A percentile compares a stretch with the other conserved stretches of the same genome.
phyloP scores from a whole-genome alignment of 1,140 invertebrate genomes.

The Drosophila baimaii region DNA sequence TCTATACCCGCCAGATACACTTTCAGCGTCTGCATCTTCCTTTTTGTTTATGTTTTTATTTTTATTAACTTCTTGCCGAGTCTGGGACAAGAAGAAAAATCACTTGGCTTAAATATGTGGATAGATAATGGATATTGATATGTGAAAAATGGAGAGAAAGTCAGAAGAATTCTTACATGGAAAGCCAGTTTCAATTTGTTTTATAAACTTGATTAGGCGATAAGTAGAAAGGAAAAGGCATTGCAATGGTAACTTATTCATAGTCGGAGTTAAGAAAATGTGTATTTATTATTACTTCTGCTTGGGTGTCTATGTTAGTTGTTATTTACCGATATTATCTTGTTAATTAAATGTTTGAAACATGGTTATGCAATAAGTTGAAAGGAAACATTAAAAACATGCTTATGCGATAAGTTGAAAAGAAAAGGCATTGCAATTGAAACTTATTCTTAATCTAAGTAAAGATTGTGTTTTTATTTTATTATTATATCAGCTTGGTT shows the following conservation, averaged over 20 bases:
- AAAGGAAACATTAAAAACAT: too few species aligned
- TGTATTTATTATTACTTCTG: too few species aligned
- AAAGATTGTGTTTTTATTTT: too few species aligned
- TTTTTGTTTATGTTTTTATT: slow-evolving; percentile 37
- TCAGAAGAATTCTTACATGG: slow-evolving; percentile 35
- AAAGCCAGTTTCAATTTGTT: slow-evolving; percentile 32
- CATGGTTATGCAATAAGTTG: too few species aligned
- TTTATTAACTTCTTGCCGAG: slow-evolving; percentile 4
- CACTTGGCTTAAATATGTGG: slow-evolving; percentile 25
- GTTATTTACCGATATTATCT: too few species aligned
- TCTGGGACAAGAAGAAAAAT: slow-evolving; percentile 30
- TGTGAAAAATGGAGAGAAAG: slow-evolving; percentile 44
- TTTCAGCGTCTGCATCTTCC: slow-evolving; percentile 53
- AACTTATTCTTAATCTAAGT: not conserved
- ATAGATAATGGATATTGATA: slow-evolving; percentile 49
- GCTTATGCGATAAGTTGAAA: slow-evolving; percentile 32
- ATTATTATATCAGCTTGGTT: too few species aligned
- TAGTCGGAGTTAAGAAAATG: too few species aligned
- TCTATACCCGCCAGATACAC: slow-evolving; percentile 51
- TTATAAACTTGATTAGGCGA: slow-evolving; percentile 6
- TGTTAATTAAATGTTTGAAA: too few species aligned
- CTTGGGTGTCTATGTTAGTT: too few species aligned
- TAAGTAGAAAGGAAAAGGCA: slow-evolving; percentile 41
- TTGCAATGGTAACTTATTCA: too few species aligned
- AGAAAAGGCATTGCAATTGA: slow-evolving; percentile 25